Conservation (phyloP, 2,888 invertebrate species). For the Ichneumoninae sp. region DNA sequence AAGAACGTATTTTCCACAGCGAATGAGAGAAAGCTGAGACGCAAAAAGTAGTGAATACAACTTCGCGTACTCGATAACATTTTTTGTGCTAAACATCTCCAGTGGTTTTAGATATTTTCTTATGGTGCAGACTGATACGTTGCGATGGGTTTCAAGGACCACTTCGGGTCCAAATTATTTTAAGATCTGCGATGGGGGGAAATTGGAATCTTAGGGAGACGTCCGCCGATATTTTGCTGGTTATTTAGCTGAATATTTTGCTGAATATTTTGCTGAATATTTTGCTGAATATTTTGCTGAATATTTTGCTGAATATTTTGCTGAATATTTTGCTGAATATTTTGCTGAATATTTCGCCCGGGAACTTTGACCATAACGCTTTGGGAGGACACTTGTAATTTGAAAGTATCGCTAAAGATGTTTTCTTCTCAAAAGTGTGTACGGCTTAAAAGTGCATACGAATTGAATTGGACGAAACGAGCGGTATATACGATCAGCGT, state of each 20-base stretch:
- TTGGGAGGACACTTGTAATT: not conserved
- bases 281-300: too few relatives aligned
- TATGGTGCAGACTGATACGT: too few relatives aligned
- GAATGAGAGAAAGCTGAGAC: not conserved
- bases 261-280: too few relatives aligned
- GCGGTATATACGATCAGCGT: constrained; percentile 13
- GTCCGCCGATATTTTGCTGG: too few relatives aligned
- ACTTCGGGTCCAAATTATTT: too few relatives aligned
- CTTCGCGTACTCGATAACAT: not conserved
- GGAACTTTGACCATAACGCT: not conserved
- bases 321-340: too few relatives aligned
- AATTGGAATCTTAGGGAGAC: too few relatives aligned
- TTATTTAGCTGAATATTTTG: too few relatives aligned
- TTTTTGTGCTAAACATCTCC: not conserved
- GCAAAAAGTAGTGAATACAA: not conserved
- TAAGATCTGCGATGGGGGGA: too few relatives aligned
- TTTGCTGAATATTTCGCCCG: too few relatives aligned
- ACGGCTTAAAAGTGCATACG: not conserved
- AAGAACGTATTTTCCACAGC: not conserved
- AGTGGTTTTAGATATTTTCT: not conserved
- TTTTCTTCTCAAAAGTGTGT: not conserved
- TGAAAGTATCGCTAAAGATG: not conserved
- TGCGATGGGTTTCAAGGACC: too few relatives aligned
- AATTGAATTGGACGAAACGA: constrained; percentile 29
- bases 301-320: too few relatives aligned